Percentiles rank a stretch among this genome's conserved stretches.
phyloP scores from a whole-genome alignment of 1,140 invertebrate species.

The Daktulosphaira vitifoliae region DNA sequence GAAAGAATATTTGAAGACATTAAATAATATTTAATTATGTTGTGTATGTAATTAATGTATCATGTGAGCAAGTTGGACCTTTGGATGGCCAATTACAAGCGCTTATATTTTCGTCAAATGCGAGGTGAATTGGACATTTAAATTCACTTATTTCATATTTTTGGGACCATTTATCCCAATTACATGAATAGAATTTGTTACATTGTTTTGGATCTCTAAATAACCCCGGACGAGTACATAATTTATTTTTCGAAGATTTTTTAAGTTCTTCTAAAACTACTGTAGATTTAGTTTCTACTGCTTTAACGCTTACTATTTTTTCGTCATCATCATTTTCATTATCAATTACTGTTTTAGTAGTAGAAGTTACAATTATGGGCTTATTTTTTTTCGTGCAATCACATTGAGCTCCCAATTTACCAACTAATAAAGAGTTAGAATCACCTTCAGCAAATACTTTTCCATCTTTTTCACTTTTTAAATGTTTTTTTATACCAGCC shows the following conservation, averaged over 20 bases:
- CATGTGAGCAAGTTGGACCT: slow-evolving; percentile 63
- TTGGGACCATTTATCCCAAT: slow-evolving; percentile 71
- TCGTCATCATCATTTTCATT: slow-evolving; percentile 20
- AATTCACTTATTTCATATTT: slow-evolving; percentile 68
- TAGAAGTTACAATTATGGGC: background rate
- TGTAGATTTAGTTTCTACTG: background rate
- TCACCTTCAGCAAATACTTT: slow-evolving; percentile 45
- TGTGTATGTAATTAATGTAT: slow-evolving; percentile 48
- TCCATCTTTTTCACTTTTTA: background rate
- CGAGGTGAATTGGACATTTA: slow-evolving; percentile 70
- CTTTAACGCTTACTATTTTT: background rate
- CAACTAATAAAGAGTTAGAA: slow-evolving; percentile 56
- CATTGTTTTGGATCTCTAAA: slow-evolving; percentile 74
- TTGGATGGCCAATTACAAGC: slow-evolving; percentile 78
- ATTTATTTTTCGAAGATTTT: slow-evolving; percentile 39
- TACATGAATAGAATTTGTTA: slow-evolving; percentile 76
- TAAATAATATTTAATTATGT: too few relatives aligned
- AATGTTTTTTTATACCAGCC: background rate
- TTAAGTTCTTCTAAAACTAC: slow-evolving; percentile 50
- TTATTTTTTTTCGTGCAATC: slow-evolving; percentile 46
- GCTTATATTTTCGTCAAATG: slow-evolving; percentile 62
- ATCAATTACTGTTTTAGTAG: slow-evolving; percentile 3
- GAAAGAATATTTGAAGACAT: too few relatives aligned
- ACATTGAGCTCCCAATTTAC: slow-evolving; percentile 62
- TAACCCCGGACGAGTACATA: slow-evolving; percentile 67